Base-by-base conservation (phyloP, 53 echinoderm and acorn worm species). In the Echinarachnius parma region DNA sequence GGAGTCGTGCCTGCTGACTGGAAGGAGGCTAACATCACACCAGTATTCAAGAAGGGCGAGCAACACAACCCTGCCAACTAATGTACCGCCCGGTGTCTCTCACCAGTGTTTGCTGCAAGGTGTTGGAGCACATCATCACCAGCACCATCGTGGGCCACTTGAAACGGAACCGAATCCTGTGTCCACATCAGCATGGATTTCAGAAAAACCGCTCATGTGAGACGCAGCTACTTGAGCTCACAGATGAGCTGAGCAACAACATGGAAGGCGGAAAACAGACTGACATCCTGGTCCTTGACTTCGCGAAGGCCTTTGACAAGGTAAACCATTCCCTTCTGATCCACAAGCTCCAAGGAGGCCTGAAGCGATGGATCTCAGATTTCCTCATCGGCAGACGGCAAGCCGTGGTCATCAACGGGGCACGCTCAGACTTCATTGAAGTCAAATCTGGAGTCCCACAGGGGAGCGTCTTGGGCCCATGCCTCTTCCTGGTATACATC, bases 31-130 rank as follows among this genome's bases (percentile, higher is more conserved):
- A 62, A 62, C 13, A 13, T 42, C 8, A 9, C 39, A 10, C 62
- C 62, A 5, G 14, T 62, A 14, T 62, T 62, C 42, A 62, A 62
- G 39, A 62, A 63, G 63, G 63, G 63, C 13, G 63, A 63, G 3
- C 63, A 39, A 25, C 11, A 36, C 35, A 42, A 63, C 9, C 39
- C 63, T 37, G 26, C 63, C 23, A 63, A 63, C 42, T n/a, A n/a
- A n/a, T n/a, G n/a, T 63, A 63, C 63, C 33, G 63, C 15, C 63
- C 45, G 9, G 26, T 63, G 26, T 63, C 63, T 22, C 42, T 44
- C 3, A 63, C 63, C 3, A 23, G 63, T 27, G 0, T 63, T 26
- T 63, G 63, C 44, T 25, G 44, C 10, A 37, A 62, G 34, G 36
- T 62, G 31, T 26, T 64, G 8, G 64, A 64, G 14, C n/a, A 64